A percentile compares a stretch with the other conserved stretches of the same genome.
phyloP scores from a whole-genome alignment of 2,888 invertebrate genomes.

The Protonemura montana region DNA sequence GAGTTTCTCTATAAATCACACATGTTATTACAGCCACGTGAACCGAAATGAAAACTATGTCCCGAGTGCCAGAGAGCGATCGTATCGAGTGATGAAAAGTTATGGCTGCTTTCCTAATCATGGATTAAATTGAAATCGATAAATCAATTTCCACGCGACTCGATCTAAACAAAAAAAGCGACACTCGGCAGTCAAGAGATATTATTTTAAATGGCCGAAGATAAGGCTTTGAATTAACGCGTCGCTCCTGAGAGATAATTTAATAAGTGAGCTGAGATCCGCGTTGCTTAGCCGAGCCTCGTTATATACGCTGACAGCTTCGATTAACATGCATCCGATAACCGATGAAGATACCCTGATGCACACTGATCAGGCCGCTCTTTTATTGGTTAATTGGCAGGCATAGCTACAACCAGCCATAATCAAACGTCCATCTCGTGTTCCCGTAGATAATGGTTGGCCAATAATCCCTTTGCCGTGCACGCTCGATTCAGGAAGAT shows the following conservation, averaged over 20 bases:
- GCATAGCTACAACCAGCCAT: neutral
- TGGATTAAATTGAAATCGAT: conserved; percentile 25
- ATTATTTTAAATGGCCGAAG: conserved; percentile 15
- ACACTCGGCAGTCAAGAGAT: neutral
- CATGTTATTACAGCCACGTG: conserved; percentile 15
- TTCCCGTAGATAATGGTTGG: neutral
- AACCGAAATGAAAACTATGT: conserved; percentile 29
- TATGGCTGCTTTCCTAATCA: conserved; percentile 33
- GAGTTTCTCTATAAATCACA: conserved; percentile 31
- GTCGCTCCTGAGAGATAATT: neutral
- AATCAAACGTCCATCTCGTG: neutral
- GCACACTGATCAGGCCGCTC: neutral
- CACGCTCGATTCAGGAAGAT: neutral
- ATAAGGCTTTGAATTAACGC: neutral
- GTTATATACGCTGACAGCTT: conserved; percentile 2
- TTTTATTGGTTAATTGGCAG: conserved; percentile 16
- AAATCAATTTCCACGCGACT: neutral
- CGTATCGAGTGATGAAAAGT: conserved; percentile 30
- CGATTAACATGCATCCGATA: conserved; percentile 17
- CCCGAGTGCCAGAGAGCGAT: neutral
- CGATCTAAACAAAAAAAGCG: neutral
- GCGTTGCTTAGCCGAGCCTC: neutral
- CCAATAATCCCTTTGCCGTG: neutral
- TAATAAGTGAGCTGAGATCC: neutral
- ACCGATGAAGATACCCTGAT: conserved; percentile 1